Conservation (phyloP, 2,113 vertebrate genomes). For the Toxotes jaculatrix region DNA sequence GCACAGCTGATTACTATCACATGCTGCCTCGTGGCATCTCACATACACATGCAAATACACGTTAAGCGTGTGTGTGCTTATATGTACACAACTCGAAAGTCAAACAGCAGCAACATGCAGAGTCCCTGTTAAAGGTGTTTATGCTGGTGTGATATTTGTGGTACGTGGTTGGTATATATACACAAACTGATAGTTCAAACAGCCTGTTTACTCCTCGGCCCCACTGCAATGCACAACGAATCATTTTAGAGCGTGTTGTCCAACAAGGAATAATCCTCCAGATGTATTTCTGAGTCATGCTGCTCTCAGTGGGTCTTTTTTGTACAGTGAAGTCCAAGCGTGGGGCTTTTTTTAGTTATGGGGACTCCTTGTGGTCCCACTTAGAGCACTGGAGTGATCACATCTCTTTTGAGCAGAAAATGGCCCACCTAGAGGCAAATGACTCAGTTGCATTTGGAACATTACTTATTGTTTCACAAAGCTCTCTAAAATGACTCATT, state of each 20-base stretch:
- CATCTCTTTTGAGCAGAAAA: conserved; percentile 22
- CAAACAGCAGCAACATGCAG: not conserved
- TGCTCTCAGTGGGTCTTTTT: conserved; percentile 17
- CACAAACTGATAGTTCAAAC: conserved; percentile 20
- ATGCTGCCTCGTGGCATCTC: conserved; percentile 39
- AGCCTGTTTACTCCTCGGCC: not conserved
- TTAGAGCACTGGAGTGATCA: not conserved
- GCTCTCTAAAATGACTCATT: conserved; percentile 40
- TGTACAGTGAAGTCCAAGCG: not conserved
- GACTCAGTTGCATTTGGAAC: conserved; percentile 36
- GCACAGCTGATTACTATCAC: conserved; percentile 60
- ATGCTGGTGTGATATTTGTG: conserved; percentile 1
- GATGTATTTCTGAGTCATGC: conserved; percentile 42
- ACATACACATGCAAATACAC: conserved; percentile 22
- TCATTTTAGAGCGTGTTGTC: conserved; percentile 5
- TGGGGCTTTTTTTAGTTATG: not conserved
- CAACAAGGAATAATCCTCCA: conserved; percentile 30
- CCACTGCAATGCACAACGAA: not conserved
- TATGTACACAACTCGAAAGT: not conserved
- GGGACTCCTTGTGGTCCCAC: conserved; percentile 47
- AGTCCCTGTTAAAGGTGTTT: not conserved
- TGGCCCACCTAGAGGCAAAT: conserved; percentile 36
- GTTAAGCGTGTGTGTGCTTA: not conserved
- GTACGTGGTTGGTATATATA: not conserved
- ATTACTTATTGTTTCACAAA: conserved; percentile 44